Evolutionary conservation across 2,113 vertebrate genomes (phyloP).

Genomic region (Chaetodon auriga): DNA sequence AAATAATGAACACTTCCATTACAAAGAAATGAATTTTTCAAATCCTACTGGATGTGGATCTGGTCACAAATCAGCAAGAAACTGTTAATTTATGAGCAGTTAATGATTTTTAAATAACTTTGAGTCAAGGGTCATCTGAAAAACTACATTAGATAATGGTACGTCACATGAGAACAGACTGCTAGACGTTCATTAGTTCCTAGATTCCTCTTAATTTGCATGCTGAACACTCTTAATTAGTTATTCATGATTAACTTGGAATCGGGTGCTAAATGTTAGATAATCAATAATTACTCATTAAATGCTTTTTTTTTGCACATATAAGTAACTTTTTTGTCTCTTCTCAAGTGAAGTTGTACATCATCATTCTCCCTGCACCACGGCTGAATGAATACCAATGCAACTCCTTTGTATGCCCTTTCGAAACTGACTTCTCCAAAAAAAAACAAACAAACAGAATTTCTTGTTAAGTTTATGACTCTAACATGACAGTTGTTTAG

Average conservation of each 20-base stretch:
- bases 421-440: not conserved
- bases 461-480: conserved; percentile 3
- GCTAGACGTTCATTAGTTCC: not conserved
- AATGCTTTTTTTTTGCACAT: not conserved
- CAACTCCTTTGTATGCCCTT: too few relatives aligned
- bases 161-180: not conserved
- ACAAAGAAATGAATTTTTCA: not conserved
- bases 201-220: not conserved
- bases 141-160: not conserved
- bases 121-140: not conserved
- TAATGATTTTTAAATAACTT: not conserved
- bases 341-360: not conserved
- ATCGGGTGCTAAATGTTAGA: not conserved
- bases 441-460: not conserved
- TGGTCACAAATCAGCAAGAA: not conserved
- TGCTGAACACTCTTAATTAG: not conserved
- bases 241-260: not conserved
- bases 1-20: not conserved
- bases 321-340: not conserved
- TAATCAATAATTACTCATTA: not conserved
- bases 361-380: not conserved
- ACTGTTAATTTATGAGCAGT: not conserved
- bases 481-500: conserved; percentile 25
- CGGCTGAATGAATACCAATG: too few relatives aligned
- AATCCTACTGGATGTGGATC: not conserved